These are phyloP conservation scores for Eueides isabella DNA, from an alignment of 1,140 invertebrate genomes.

Conservation along the genomic window DNA sequence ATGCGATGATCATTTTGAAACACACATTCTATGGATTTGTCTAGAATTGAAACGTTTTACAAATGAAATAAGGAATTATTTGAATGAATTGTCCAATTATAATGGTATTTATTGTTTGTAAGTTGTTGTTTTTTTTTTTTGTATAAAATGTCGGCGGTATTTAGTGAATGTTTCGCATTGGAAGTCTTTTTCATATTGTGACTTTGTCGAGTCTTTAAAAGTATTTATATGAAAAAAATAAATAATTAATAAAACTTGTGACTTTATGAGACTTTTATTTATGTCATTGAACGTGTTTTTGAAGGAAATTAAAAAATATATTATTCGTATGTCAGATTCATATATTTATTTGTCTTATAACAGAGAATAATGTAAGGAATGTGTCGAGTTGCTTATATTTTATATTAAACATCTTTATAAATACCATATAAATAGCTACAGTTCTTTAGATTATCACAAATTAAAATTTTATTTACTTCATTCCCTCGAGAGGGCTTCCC, in stretches of 20 bases:
- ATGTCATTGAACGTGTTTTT: not conserved
- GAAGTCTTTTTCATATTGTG: slow-evolving; percentile 77
- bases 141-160: slow-evolving; percentile 59
- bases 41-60: slow-evolving; percentile 42
- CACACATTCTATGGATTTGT: slow-evolving; percentile 41
- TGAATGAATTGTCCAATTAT: slow-evolving; percentile 77
- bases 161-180: slow-evolving; percentile 71
- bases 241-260: slow-evolving; percentile 73
- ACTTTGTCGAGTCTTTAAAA: slow-evolving; percentile 79
- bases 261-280: slow-evolving; percentile 67
- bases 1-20: slow-evolving; percentile 22
- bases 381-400: not conserved
- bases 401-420: not conserved
- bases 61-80: slow-evolving; percentile 66
- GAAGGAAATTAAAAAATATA: not conserved
- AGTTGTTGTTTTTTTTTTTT: slow-evolving; percentile 77
- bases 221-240: slow-evolving; percentile 80
- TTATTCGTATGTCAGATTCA: not conserved
- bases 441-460: too few relatives aligned
- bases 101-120: slow-evolving; percentile 77
- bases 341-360: not conserved
- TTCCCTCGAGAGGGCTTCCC: too few relatives aligned
- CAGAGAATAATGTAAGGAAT: not conserved
- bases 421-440: too few relatives aligned
- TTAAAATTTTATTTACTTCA: too few relatives aligned